Conservation (phyloP, 1,140 invertebrate genomes). For the Nasonia giraulti region DNA sequence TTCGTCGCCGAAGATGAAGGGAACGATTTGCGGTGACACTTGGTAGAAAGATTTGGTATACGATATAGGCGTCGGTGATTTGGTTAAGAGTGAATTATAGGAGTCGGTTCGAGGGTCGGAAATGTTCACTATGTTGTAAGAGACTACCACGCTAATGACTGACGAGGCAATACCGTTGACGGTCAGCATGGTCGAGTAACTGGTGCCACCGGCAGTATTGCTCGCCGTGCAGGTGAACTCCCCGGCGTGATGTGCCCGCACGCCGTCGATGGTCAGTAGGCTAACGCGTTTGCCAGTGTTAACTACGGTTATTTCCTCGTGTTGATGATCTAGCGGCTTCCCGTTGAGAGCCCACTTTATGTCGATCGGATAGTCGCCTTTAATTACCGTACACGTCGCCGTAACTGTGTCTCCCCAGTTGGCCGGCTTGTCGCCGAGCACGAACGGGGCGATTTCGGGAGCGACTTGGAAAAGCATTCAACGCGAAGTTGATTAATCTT, state of each 20-base stretch:
- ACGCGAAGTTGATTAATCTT: constrained; percentile 1
- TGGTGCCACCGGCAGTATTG: constrained; percentile 69
- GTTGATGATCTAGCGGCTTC: constrained; percentile 32
- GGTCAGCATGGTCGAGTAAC: constrained; percentile 60
- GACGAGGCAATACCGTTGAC: constrained; percentile 58
- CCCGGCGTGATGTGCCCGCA: constrained; percentile 62
- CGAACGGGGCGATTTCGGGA: constrained; percentile 59
- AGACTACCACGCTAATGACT: not conserved
- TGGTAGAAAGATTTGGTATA: constrained; percentile 25
- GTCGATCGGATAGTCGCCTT: constrained; percentile 65
- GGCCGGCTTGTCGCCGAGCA: constrained; percentile 59
- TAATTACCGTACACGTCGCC: constrained; percentile 61
- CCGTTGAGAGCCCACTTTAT: constrained; percentile 56
- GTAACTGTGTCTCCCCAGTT: constrained; percentile 70
- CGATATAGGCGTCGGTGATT: not conserved
- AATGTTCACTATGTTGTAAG: not conserved
- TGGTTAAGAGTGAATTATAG: not conserved
- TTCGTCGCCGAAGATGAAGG: constrained; percentile 79
- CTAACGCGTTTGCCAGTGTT: constrained; percentile 52
- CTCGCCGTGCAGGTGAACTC: constrained; percentile 64
- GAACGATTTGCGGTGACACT: constrained; percentile 81
- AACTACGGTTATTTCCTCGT: constrained; percentile 50
- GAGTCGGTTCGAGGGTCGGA: not conserved
- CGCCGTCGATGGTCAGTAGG: constrained; percentile 57
- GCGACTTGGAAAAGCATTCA: constrained; percentile 53